Percentiles rank a stretch among this genome's conserved stretches.
Conservation (phyloP, 2,888 invertebrate genomes). For the Sturmia bella region DNA sequence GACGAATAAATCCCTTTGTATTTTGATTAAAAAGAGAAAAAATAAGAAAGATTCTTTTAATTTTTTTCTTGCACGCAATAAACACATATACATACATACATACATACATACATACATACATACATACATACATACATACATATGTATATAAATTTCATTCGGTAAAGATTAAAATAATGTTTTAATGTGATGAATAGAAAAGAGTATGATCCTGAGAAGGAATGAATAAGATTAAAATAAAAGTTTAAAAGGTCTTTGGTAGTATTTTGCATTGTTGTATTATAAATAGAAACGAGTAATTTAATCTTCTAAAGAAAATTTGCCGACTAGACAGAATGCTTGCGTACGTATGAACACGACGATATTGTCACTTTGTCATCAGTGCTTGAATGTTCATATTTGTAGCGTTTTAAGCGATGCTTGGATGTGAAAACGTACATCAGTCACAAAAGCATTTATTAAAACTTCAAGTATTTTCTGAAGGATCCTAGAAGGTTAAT, state of each 20-base stretch:
- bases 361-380: background rate
- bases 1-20: too few relatives aligned
- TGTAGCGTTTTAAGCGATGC: background rate
- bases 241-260: background rate
- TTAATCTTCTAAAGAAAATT: constrained; percentile 2
- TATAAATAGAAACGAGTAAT: constrained; percentile 10
- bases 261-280: background rate
- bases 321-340: background rate
- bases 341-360: background rate
- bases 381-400: background rate
- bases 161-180: background rate
- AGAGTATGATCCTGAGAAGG: background rate
- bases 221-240: background rate
- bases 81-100: too few relatives aligned
- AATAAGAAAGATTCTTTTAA: too few relatives aligned
- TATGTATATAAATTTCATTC: too few relatives aligned
- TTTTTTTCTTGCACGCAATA: too few relatives aligned
- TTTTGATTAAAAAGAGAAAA: too few relatives aligned
- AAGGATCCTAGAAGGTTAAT: background rate
- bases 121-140: too few relatives aligned
- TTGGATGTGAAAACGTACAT: background rate
- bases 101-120: too few relatives aligned
- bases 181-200: background rate
- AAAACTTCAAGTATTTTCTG: background rate
- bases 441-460: background rate